Base-by-base conservation (phyloP, 1,140 invertebrate species). In the Drosophila quadrilineata region DNA sequence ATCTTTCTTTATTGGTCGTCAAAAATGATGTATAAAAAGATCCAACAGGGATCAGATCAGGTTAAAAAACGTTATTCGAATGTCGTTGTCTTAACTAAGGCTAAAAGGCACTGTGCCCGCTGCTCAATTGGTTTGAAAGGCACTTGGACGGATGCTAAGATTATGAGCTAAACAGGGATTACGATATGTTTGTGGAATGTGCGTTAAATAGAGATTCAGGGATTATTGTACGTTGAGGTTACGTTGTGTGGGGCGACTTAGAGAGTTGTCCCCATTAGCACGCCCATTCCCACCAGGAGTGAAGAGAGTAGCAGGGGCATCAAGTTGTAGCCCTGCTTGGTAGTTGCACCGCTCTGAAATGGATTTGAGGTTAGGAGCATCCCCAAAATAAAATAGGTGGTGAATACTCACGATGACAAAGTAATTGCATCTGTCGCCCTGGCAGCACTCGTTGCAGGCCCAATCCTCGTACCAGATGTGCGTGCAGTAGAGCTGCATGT, bases 381-480 rank as follows among this genome's bases (percentile, higher is more conserved):
- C n/a, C n/a, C n/a, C n/a, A n/a, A n/a, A 8, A 4, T 28, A 8
- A 26, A 14, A 5, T 4, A 4, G 10, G 3, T 0, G 2, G 5
- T 3, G 0, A 3, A 41, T 5, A 94, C 96, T 96, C 92, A 99
- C 98, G 85, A 98, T 97, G 17, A 98, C 94, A 90, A 95, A 99
- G 90, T 97, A 99, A 90, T 99, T 99, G 90, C 98, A 99, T 57
- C 96, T 92, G 90, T 99, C 98, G 35, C 98, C 98, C 84, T 95
- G 94, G 90, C 98, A 99, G 90, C 98, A 99, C 90, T 99, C 98
- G 0, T 95, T 95, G 91, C 98, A 99, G 63, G 95, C 94, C 98
- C 98, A 99, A 91, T 99, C 98, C 86, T 97, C 94, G 84, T 98
- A 99, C 97, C 97, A 99, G 84, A 99, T 97, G 85, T 98, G 93